Conservation (phyloP, 37 sponge, comb jelly and placozoan genomes). For the Beroe ovata region DNA sequence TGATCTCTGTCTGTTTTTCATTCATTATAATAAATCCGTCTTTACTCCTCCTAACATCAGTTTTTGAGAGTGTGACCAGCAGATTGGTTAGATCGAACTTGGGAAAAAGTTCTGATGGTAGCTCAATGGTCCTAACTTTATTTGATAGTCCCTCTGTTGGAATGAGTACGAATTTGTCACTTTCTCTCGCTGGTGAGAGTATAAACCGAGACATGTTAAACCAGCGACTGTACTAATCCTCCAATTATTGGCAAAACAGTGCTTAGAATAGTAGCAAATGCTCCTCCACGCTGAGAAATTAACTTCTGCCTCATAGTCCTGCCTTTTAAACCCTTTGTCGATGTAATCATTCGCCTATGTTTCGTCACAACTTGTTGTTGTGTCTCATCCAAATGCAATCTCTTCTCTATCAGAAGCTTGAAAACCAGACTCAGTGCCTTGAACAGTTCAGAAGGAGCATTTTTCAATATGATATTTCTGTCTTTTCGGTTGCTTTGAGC, state of each 20-base stretch:
- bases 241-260: not conserved
- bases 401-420: not conserved
- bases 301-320: not conserved
- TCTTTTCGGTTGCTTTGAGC: not conserved
- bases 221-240: not conserved
- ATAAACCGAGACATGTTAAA: not conserved
- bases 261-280: not conserved
- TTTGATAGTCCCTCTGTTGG: not conserved
- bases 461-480: not conserved
- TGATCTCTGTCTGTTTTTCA: not conserved
- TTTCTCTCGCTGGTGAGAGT: not conserved
- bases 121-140: not conserved
- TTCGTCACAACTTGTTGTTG: not conserved
- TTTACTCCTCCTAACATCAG: not conserved
- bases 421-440: not conserved
- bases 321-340: not conserved
- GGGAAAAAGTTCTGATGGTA: not conserved
- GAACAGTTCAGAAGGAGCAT: conserved; percentile 16
- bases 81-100: not conserved
- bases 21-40: not conserved
- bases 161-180: not conserved
- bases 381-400: not conserved
- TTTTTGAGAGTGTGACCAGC: not conserved
- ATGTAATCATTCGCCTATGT: not conserved
- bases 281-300: not conserved